phyloP scores from a whole-genome alignment of 2,888 invertebrate genomes.

The Stenchaetothrips biformis region DNA sequence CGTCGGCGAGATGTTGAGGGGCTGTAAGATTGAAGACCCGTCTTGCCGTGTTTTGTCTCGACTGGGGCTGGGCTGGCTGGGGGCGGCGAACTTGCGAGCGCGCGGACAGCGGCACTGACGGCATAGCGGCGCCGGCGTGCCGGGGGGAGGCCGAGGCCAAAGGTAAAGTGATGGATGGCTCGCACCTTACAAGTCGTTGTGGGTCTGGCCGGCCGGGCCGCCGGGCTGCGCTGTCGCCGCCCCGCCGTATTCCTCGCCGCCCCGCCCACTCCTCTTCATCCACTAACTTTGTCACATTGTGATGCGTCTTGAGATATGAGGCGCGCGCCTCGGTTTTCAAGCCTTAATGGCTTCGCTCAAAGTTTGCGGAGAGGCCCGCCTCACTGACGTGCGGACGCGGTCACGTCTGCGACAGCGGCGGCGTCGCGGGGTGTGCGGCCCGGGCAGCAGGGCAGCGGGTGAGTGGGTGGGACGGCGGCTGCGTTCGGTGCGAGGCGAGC shows the following conservation, averaged over 20 bases:
- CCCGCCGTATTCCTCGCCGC: background rate
- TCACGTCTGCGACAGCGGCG: background rate
- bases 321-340: constrained; percentile 7
- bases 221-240: background rate
- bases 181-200: too few relatives aligned
- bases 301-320: constrained; percentile 14
- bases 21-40: background rate
- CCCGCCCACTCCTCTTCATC: background rate
- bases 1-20: background rate
- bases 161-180: background rate
- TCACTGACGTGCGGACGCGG: background rate
- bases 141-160: too few relatives aligned
- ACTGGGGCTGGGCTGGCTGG: background rate
- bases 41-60: background rate
- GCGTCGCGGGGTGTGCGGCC: too few relatives aligned
- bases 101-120: too few relatives aligned
- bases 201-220: background rate
- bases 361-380: background rate
- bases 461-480: too few relatives aligned
- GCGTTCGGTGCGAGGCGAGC: too few relatives aligned
- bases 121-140: too few relatives aligned
- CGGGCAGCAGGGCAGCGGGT: too few relatives aligned
- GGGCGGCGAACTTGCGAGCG: too few relatives aligned
- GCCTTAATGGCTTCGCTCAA: constrained; percentile 13
- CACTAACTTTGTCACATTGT: constrained; percentile 21